phyloP scores from a whole-genome alignment of 2,113 vertebrate genomes.

The Oceanodroma tethys region DNA sequence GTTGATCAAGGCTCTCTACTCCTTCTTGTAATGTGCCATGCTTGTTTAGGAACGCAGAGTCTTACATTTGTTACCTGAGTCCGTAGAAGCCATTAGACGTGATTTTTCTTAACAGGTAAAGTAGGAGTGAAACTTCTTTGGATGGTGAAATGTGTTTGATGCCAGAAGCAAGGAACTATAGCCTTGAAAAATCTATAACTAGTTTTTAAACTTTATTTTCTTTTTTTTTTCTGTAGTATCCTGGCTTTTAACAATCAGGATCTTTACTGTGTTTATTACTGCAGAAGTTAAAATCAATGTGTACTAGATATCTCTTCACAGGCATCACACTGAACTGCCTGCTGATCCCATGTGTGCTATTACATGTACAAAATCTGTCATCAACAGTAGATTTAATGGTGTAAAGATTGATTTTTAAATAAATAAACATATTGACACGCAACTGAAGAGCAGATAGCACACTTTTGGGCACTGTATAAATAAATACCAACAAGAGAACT shows the following conservation, averaged over 20 bases:
- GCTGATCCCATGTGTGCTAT: not conserved
- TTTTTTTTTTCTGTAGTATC: not conserved
- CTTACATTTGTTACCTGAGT: not conserved
- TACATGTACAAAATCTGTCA: not conserved
- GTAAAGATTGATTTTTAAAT: conserved; percentile 3
- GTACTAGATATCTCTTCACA: not conserved
- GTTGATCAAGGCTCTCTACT: not conserved
- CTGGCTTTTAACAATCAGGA: not conserved
- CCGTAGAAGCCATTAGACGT: not conserved
- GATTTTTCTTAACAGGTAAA: not conserved
- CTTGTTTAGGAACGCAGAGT: not conserved
- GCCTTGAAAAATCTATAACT: not conserved
- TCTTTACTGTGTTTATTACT: conserved; percentile 6
- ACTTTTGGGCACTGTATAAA: not conserved
- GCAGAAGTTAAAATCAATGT: conserved; percentile 30
- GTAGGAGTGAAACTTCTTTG: not conserved
- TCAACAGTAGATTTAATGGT: not conserved
- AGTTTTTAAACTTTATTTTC: not conserved
- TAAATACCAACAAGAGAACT: not conserved
- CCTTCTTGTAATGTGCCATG: not conserved
- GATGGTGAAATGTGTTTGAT: not conserved
- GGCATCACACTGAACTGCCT: not conserved
- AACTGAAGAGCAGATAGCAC: not conserved
- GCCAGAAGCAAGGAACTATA: not conserved
- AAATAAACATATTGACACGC: not conserved